Conservation (phyloP, 2,113 vertebrate species). For the Dicaeum eximium region DNA sequence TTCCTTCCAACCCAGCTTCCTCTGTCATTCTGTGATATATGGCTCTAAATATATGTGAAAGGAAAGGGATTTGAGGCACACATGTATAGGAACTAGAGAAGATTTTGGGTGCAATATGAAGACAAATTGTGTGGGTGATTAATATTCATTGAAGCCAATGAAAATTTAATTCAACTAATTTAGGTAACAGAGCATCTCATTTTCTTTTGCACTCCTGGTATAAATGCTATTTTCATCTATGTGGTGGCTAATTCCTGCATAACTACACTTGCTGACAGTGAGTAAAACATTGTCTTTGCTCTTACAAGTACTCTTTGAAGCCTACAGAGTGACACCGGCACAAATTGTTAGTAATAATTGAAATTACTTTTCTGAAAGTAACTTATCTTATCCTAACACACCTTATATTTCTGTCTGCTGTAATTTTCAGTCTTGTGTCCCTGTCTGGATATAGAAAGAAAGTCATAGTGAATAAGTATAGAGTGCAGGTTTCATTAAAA, state of each 20-base stretch:
- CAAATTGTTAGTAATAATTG: slow-evolving; percentile 2
- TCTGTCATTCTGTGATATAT: background rate
- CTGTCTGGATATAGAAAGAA: slow-evolving; percentile 3
- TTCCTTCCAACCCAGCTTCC: background rate
- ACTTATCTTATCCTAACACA: slow-evolving; percentile 45
- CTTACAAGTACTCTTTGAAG: slow-evolving; percentile 24
- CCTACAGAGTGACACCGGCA: background rate
- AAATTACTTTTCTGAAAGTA: slow-evolving; percentile 23
- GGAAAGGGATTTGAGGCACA: background rate
- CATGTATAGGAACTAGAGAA: background rate
- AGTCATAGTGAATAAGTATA: background rate
- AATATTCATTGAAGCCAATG: background rate
- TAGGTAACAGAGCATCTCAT: background rate
- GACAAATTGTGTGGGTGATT: background rate
- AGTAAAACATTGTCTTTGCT: background rate
- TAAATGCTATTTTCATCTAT: slow-evolving; percentile 16
- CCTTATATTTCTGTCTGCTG: slow-evolving; percentile 24
- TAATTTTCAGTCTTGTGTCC: background rate
- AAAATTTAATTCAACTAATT: slow-evolving; percentile 34
- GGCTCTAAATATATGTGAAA: background rate
- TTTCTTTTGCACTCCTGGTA: background rate
- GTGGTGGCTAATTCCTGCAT: background rate
- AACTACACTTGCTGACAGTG: slow-evolving; percentile 1
- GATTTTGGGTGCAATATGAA: background rate
- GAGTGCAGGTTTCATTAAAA: slow-evolving; percentile 1